phyloP scores from a whole-genome alignment of 2,797 vertebrate genomes.

The Coreius guichenoti region DNA sequence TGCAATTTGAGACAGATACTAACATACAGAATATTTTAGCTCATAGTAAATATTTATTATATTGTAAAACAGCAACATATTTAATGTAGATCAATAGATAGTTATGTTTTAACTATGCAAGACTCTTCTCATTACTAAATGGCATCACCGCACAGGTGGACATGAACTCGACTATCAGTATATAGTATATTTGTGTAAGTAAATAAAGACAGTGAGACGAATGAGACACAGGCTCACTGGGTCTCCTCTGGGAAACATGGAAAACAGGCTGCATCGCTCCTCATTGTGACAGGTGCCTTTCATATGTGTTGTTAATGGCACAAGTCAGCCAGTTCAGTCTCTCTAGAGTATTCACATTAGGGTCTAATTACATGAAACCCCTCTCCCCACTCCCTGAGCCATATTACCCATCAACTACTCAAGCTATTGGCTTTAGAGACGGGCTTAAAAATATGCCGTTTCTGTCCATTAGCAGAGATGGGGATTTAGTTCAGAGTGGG shows the following conservation, averaged over 20 bases:
- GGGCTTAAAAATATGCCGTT: constrained; percentile 30
- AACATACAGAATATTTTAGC: not conserved
- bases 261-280: constrained; percentile 23
- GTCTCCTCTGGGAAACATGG: constrained; percentile 15
- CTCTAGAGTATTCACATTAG: constrained; percentile 48
- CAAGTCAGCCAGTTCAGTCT: constrained; percentile 51
- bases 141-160: not conserved
- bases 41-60: not conserved
- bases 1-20: not conserved
- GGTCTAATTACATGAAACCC: constrained; percentile 52
- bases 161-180: not conserved
- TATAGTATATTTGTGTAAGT: not conserved
- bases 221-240: constrained; percentile 18
- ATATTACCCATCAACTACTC: constrained; percentile 10
- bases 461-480: constrained; percentile 38
- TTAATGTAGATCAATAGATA: not conserved
- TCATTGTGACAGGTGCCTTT: constrained; percentile 51
- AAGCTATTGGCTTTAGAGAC: constrained; percentile 13
- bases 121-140: not conserved
- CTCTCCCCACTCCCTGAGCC: not conserved
- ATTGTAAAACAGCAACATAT: not conserved
- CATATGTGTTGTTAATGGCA: constrained; percentile 56
- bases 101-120: not conserved
- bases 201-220: constrained; percentile 4
- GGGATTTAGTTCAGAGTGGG: constrained; percentile 11